Conservation (phyloP, 2,888 invertebrate genomes). For the Anthophora plumipes region DNA sequence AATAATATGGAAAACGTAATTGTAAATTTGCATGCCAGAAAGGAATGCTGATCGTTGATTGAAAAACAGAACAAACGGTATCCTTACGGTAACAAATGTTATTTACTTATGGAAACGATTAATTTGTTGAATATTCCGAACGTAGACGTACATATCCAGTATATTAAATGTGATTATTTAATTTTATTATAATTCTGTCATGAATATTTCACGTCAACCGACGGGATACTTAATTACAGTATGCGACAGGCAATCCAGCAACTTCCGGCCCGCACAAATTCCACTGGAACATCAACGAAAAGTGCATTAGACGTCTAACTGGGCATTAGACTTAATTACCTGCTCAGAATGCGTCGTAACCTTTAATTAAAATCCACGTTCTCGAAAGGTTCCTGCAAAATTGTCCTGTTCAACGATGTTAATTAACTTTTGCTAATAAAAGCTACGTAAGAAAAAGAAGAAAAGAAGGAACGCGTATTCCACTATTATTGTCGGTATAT, state of each 20-base stretch:
- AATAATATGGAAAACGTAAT: no score
- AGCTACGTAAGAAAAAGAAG: neutral
- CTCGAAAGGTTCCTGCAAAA: neutral
- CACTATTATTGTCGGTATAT: neutral
- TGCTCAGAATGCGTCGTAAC: neutral
- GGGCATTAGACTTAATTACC: conserved; percentile 12
- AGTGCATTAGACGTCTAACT: neutral
- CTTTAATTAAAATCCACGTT: conserved; percentile 1
- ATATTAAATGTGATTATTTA: neutral
- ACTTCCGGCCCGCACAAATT: neutral
- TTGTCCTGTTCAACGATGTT: neutral
- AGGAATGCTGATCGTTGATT: no score
- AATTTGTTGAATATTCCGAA: neutral
- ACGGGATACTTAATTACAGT: neutral
- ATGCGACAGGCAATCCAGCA: neutral
- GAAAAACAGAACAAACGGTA: no score
- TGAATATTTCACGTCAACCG: neutral
- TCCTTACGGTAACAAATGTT: no score
- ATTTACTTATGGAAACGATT: no score
- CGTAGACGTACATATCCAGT: no score
- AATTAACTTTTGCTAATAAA: conserved; percentile 5
- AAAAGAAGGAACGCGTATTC: neutral
- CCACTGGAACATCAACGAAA: neutral
- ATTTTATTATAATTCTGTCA: neutral
- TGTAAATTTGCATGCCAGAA: no score